Conservation (phyloP, 53 echinoderm and acorn worm genomes). For the Hippasteria phrygiana region DNA sequence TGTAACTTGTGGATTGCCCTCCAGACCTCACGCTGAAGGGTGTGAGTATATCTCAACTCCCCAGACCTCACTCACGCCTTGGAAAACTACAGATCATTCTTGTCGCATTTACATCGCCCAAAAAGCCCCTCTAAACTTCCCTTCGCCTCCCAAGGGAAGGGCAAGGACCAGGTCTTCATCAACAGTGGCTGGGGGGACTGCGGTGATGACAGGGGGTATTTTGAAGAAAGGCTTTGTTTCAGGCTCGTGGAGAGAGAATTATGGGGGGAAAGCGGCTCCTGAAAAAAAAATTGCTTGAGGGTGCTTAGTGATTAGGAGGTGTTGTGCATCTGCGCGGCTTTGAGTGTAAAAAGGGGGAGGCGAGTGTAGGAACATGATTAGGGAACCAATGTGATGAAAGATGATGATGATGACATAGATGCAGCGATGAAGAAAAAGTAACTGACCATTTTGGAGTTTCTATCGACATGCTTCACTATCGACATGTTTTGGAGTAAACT, state of each 20-base stretch:
- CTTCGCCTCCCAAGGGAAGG: slow-evolving; percentile 40
- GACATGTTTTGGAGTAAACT: no score
- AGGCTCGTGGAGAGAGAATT: slow-evolving; percentile 2
- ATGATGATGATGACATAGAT: slow-evolving; percentile 26
- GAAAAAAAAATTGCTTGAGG: neutral
- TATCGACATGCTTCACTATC: no score
- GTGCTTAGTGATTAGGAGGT: neutral
- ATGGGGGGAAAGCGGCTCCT: neutral
- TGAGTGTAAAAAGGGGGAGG: slow-evolving; percentile 36
- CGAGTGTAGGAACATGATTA: slow-evolving; percentile 2
- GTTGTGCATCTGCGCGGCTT: slow-evolving; percentile 42
- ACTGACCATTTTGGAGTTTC: neutral
- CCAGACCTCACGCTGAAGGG: neutral
- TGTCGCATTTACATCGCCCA: slow-evolving; percentile 12
- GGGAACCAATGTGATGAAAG: slow-evolving; percentile 5
- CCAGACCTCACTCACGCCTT: neutral
- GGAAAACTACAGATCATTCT: neutral
- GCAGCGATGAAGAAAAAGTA: neutral
- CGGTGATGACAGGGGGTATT: slow-evolving; percentile 42
- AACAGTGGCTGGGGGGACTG: slow-evolving; percentile 14
- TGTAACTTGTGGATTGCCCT: neutral
- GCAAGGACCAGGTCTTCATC: slow-evolving; percentile 45
- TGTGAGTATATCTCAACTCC: neutral
- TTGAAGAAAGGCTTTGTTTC: slow-evolving; percentile 41
- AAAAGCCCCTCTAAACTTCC: slow-evolving; percentile 20